Conservation (phyloP, 1,140 invertebrate species). For the Aradophagus sp. region DNA sequence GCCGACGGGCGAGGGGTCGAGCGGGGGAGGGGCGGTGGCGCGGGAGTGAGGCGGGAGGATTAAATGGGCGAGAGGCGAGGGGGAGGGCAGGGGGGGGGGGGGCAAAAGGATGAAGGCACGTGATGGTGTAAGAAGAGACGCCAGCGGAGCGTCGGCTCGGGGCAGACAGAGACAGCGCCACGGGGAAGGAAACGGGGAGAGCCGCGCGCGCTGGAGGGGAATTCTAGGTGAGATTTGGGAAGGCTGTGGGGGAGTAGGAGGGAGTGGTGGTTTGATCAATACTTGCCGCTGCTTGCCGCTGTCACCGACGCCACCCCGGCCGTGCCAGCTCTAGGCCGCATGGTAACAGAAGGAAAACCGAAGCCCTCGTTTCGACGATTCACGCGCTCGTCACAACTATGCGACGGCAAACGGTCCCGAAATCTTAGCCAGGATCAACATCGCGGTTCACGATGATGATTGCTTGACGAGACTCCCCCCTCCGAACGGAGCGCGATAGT, state of each 20-base stretch:
- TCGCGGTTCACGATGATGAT: too few species aligned
- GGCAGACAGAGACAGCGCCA: slow-evolving; percentile 9
- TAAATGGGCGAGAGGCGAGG: slow-evolving; percentile 29
- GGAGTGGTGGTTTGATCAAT: slow-evolving; percentile 64
- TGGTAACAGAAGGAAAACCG: slow-evolving; percentile 63
- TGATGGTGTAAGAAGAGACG: slow-evolving; percentile 37
- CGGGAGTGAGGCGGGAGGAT: slow-evolving; percentile 28
- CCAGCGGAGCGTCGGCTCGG: background rate
- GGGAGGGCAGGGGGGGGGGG: too few species aligned
- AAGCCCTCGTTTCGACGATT: slow-evolving; percentile 55
- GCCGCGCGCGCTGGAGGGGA: slow-evolving; percentile 28
- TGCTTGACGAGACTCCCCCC: too few species aligned
- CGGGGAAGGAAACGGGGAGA: slow-evolving; percentile 20
- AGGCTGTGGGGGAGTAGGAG: slow-evolving; percentile 18
- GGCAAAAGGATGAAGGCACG: slow-evolving; percentile 38
- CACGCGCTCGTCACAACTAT: slow-evolving; percentile 26
- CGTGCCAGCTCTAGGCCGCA: slow-evolving; percentile 53
- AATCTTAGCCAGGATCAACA: too few species aligned
- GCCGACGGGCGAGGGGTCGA: slow-evolving; percentile 10
- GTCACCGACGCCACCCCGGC: slow-evolving; percentile 56
- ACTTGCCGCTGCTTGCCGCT: slow-evolving; percentile 65
- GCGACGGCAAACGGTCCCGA: slow-evolving; percentile 7
- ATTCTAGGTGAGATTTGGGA: slow-evolving; percentile 41
- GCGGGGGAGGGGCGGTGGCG: slow-evolving; percentile 22
- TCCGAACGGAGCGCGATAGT: too few species aligned